These are phyloP conservation scores for Rambutsinella grinnellia DNA, from an alignment of 2,888 invertebrate genomes.

Conservation along the genomic window DNA sequence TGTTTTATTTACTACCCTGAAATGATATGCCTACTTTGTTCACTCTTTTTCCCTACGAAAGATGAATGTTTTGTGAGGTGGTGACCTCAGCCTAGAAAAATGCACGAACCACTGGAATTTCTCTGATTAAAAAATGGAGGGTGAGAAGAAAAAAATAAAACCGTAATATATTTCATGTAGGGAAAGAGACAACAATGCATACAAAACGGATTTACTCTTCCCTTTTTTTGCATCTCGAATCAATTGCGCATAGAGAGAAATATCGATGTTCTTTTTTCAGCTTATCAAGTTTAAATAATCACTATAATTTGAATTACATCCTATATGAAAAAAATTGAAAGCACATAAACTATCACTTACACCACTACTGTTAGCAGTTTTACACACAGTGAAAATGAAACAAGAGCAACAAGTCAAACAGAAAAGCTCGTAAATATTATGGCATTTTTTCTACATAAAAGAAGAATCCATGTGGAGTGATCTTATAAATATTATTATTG, in stretches of 20 bases:
- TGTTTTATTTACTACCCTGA: constrained; percentile 23
- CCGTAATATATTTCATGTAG: not conserved
- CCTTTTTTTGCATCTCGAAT: constrained; percentile 3
- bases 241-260: not conserved
- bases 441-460: constrained; percentile 29
- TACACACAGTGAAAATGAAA: not conserved
- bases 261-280: not conserved
- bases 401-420: constrained; percentile 11
- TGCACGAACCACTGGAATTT: constrained; percentile 61
- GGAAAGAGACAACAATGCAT: constrained; percentile 1
- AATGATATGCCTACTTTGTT: not conserved
- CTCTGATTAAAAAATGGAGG: constrained; percentile 58
- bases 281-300: not conserved
- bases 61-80: constrained; percentile 4
- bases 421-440: constrained; percentile 46
- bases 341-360: not conserved
- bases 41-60: not conserved
- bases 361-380: not conserved
- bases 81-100: constrained; percentile 61
- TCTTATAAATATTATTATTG: constrained; percentile 42
- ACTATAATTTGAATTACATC: not conserved
- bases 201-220: not conserved
- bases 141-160: constrained; percentile 22
- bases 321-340: not conserved
- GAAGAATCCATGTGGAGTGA: constrained; percentile 17